Evolutionary conservation across 2,113 vertebrate species (phyloP).

Genomic region (Heterotis niloticus): DNA sequence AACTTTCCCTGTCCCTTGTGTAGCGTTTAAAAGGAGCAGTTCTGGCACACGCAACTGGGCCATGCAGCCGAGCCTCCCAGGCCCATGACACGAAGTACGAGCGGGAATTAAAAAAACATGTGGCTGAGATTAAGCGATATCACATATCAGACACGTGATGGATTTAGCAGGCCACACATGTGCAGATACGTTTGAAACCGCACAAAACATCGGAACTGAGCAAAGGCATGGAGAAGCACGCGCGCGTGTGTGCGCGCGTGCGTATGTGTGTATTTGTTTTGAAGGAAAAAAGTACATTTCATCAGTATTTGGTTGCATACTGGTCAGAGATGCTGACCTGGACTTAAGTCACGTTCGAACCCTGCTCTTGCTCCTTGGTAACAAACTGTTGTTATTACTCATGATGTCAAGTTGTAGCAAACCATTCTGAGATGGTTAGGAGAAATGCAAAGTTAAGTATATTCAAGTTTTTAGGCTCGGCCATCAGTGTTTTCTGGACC

Average conservation of each 20-base stretch:
- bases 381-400: too few species aligned
- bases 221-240: neutral
- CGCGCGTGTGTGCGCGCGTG: too few species aligned
- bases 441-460: too few species aligned
- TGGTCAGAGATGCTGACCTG: too few species aligned
- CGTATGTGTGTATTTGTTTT: too few species aligned
- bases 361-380: too few species aligned
- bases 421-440: too few species aligned
- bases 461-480: neutral
- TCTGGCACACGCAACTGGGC: neutral
- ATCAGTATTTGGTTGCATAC: neutral
- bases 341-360: too few species aligned
- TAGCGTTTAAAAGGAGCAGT: neutral
- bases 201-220: slow-evolving; percentile 28
- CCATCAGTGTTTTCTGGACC: neutral
- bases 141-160: slow-evolving; percentile 19
- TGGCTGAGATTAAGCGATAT: slow-evolving; percentile 24
- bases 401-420: too few species aligned
- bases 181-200: neutral
- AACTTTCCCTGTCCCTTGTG: neutral
- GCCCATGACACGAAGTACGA: neutral
- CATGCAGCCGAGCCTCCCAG: neutral
- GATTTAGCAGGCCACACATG: slow-evolving; percentile 27
- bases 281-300: neutral
- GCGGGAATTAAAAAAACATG: slow-evolving; percentile 15